These are phyloP conservation scores for Scomberomorus guttatus DNA, from an alignment of 2,797 vertebrate genomes.

Conservation along the genomic window DNA sequence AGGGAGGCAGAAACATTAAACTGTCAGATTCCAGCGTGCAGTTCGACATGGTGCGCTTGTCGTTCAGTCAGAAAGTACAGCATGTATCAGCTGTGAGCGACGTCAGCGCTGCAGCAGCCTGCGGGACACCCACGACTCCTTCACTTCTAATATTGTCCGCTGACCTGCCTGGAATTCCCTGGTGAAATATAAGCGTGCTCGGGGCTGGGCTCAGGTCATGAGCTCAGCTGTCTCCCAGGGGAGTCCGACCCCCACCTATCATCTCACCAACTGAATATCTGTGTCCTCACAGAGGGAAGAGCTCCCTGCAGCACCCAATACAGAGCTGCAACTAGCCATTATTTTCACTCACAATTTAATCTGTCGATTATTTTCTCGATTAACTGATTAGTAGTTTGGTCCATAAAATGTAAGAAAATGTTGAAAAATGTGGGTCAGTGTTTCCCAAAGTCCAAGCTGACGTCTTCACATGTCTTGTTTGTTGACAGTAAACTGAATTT, in stretches of 20 bases:
- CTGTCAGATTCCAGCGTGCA: constrained; percentile 5
- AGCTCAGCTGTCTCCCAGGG: constrained; percentile 59
- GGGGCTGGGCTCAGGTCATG: constrained; percentile 6
- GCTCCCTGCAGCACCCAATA: not conserved
- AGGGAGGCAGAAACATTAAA: not conserved
- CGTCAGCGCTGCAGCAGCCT: not conserved
- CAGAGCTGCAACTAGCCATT: too few relatives aligned
- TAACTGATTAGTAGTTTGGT: too few relatives aligned
- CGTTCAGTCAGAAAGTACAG: constrained; percentile 12
- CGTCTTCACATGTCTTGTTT: too few relatives aligned
- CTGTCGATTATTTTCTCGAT: too few relatives aligned
- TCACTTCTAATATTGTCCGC: constrained; percentile 73
- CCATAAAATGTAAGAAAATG: too few relatives aligned
- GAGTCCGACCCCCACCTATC: not conserved
- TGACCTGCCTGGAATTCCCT: constrained; percentile 77
- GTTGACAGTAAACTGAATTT: too few relatives aligned
- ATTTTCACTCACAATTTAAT: too few relatives aligned
- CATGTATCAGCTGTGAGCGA: not conserved
- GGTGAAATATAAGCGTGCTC: constrained; percentile 59
- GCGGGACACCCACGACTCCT: constrained; percentile 52
- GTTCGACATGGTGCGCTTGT: not conserved
- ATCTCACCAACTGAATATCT: not conserved
- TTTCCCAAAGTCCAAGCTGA: too few relatives aligned
- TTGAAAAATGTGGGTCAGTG: too few relatives aligned
- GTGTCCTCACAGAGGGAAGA: not conserved